Evolutionary conservation across 1,140 invertebrate species (phyloP).

Genomic region (Aphaenogaster ashmeadi): DNA sequence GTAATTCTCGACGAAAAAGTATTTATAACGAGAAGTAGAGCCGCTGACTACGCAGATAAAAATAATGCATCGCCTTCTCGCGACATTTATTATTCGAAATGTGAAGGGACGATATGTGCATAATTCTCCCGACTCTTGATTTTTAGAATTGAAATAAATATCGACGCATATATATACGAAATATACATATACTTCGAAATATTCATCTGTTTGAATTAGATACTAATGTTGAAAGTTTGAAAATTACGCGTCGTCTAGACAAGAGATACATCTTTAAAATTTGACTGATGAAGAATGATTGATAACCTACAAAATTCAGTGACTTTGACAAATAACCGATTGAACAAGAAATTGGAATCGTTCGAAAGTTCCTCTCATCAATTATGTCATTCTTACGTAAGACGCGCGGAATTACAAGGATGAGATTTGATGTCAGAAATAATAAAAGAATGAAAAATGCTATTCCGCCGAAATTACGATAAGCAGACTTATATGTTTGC

Average conservation of each 20-base stretch:
- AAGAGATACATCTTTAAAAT: background rate
- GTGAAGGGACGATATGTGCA: background rate
- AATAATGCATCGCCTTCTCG: background rate
- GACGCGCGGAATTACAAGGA: background rate
- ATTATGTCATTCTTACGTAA: background rate
- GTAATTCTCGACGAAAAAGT: constrained; percentile 8
- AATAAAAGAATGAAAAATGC: background rate
- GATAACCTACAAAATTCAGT: background rate
- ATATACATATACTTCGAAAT: background rate
- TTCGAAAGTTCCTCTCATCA: background rate
- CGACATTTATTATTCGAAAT: constrained; percentile 9
- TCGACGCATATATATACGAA: background rate
- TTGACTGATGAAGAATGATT: constrained; percentile 1
- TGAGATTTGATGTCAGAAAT: background rate
- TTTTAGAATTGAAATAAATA: background rate
- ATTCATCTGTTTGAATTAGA: background rate
- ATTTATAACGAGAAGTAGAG: constrained; percentile 16
- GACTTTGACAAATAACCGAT: constrained; percentile 2
- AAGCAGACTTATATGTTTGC: background rate
- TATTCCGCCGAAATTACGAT: background rate
- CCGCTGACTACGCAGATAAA: background rate
- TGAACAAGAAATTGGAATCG: background rate
- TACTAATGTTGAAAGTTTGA: background rate
- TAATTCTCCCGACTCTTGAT: background rate
- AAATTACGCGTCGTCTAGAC: background rate